Evolutionary conservation across 1,140 invertebrate genomes (phyloP), one percentile per base, ranked within the genome.

Genomic region (Dendrolimus kikuchii): DNA sequence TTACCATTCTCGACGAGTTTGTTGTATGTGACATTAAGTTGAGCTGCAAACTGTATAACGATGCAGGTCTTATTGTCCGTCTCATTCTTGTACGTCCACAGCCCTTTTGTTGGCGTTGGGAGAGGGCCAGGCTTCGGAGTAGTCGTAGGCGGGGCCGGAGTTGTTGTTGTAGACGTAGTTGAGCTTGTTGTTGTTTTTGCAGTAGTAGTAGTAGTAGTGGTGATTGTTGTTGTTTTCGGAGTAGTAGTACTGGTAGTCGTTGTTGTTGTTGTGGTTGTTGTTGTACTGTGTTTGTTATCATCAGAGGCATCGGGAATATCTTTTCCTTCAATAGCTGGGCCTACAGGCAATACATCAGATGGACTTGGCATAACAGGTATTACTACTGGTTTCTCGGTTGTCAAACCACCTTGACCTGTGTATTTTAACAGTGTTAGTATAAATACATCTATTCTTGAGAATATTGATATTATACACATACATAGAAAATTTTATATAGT

Each of bases 1-100:
- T 60, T 10, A 60, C 59, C 50, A 40, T 43, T 53, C 2, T 56
- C 47, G 8, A 55, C 74, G 53, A 70, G 74, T 39, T 77, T 84
- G 10, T 66, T 60, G 62, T 92, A 91, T 5, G 87, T 89, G 40
- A 93, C 74, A 64, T 91, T 91, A 7, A 93, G 70, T 53, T 91
- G 89, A 7, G 88, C 86, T 5, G 90, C 90, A 89, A 93, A 90
- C 71, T 90, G 77, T 2, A 91, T 68, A 8, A 92, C 68, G 43
- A 93, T 88, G 65, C 92, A 92, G 5, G 88, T 88, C 4, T 78
- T 69, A 55, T 88, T 88, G 46, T 6, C 48, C 5, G 66, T 76
- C 5, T 60, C 44, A 45, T 88, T 78, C 0, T 74, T 77, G 57
- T 69, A 85, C 1, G 58, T 47, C 92, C 92, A 93, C 55, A 73